These are phyloP conservation scores for Sardinella longiceps DNA, from an alignment of 2,797 vertebrate species.

Conservation along the genomic window DNA sequence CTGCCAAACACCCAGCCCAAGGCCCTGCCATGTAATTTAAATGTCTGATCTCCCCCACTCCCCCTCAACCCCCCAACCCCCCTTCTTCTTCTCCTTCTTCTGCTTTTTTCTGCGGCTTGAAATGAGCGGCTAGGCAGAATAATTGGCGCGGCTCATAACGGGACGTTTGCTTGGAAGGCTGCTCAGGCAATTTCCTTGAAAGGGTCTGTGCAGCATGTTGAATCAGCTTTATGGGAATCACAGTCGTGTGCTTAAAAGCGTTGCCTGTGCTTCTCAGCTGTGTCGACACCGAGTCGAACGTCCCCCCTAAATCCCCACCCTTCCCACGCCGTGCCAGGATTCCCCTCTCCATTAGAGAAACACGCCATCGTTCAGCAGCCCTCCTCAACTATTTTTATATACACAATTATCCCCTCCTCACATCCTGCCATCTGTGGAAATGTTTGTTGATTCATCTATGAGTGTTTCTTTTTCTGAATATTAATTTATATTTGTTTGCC, in stretches of 20 bases:
- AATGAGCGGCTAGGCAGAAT: constrained; percentile 31
- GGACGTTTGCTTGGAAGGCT: constrained; percentile 43
- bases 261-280: constrained; percentile 39
- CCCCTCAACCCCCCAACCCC: background rate
- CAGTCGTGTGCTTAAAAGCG: constrained; percentile 45
- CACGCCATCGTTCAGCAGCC: constrained; percentile 46
- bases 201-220: constrained; percentile 41
- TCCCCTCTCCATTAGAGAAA: constrained; percentile 45
- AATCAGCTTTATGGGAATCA: constrained; percentile 53
- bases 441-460: constrained; percentile 58
- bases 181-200: constrained; percentile 42
- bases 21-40: constrained; percentile 27
- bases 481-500: background rate
- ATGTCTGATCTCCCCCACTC: constrained; percentile 13
- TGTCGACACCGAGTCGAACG: background rate
- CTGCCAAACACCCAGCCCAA: background rate
- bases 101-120: constrained; percentile 23
- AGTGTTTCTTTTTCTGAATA: constrained; percentile 24
- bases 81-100: background rate
- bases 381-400: constrained; percentile 50
- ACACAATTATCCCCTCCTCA: constrained; percentile 52
- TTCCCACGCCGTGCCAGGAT: constrained; percentile 43
- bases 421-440: constrained; percentile 63
- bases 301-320: background rate
- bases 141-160: constrained; percentile 33